phyloP scores from a whole-genome alignment of 2,888 invertebrate species.

The Cryptophagus acutangulus region DNA sequence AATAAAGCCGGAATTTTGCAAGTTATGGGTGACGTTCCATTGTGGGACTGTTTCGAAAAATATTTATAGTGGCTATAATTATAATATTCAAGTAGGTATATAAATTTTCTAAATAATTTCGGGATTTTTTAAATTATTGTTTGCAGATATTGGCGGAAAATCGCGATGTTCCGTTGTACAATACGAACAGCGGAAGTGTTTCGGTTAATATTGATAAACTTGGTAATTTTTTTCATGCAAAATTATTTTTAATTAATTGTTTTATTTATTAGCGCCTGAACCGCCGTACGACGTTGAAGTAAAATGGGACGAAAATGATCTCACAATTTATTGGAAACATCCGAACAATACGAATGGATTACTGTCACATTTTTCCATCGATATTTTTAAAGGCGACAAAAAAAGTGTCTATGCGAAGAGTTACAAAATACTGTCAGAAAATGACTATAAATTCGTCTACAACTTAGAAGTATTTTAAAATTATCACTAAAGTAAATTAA shows the following conservation, averaged over 20 bases:
- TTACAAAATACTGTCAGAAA: constrained; percentile 12
- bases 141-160: no score
- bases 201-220: no score
- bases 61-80: background rate
- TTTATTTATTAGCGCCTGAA: constrained; percentile 31
- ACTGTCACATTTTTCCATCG: constrained; percentile 19
- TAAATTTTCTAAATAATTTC: no score
- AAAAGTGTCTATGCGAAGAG: background rate
- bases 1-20: constrained; percentile 14
- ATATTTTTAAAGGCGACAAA: background rate
- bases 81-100: no score
- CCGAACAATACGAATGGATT: constrained; percentile 30
- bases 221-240: no score
- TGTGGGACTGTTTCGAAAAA: constrained; percentile 18
- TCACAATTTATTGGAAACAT: constrained; percentile 35
- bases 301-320: constrained; percentile 30
- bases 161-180: no score
- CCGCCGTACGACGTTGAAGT: constrained; percentile 23
- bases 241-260: constrained; percentile 1
- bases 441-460: no score
- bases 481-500: no score
- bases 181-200: no score
- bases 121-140: no score
- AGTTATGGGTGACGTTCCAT: constrained; percentile 25
- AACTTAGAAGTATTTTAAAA: no score